Evolutionary conservation across 2,113 vertebrate species (phyloP).

Genomic region (Elachura formosa): DNA sequence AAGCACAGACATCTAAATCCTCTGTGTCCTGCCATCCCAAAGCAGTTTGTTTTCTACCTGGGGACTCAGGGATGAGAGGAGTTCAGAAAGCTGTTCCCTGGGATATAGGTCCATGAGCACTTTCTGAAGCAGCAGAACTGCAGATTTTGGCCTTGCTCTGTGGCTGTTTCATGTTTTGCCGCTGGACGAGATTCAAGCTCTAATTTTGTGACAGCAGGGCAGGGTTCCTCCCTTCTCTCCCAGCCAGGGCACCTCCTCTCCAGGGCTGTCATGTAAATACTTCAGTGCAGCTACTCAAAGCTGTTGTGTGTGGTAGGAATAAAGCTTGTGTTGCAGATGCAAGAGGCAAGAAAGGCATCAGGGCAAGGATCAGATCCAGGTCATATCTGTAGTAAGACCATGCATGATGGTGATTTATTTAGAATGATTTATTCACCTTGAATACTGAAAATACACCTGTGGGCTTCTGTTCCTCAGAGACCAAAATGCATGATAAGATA

Average conservation of each 20-base stretch:
- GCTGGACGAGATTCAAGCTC: not conserved
- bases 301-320: not conserved
- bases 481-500: accelerated
- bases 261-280: not conserved
- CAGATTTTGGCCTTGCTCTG: not conserved
- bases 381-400: not conserved
- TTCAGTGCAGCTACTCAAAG: not conserved
- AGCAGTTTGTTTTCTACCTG: not conserved
- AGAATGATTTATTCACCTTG: not conserved
- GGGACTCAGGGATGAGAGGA: not conserved
- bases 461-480: not conserved
- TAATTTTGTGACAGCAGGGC: not conserved
- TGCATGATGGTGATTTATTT: not conserved
- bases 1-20: not conserved
- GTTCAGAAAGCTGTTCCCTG: not conserved
- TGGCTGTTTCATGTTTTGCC: accelerated
- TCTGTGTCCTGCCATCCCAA: not conserved
- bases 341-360: not conserved
- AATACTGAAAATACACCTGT: not conserved
- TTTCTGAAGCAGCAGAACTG: not conserved
- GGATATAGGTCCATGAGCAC: accelerated
- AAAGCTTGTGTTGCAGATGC: not conserved
- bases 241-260: not conserved
- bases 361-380: not conserved
- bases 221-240: not conserved